Evolutionary conservation across 2,888 invertebrate genomes (phyloP), one percentile per base, ranked within the genome.

Genomic region (Hermaeophaga mercurialis): DNA sequence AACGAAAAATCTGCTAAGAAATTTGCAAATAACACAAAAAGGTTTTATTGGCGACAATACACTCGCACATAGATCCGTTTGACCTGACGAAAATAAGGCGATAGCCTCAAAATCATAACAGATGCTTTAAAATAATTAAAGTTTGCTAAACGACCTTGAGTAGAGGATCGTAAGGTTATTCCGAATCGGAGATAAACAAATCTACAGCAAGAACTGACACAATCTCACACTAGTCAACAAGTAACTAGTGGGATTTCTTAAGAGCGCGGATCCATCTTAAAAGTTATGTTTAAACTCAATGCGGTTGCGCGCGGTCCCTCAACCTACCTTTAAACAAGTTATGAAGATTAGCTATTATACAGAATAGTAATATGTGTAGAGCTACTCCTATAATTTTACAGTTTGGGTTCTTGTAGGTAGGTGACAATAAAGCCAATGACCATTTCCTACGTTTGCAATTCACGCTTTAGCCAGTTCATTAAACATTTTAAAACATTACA

Each of bases 1-100:
- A 67, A 64, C 65, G 50, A 71, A 71, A 73, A 75, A 74, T 74
- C 73, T 75, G 75, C 71, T 71, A 60, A 61, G 56, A 70, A 71
- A 69, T 68, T 69, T 54, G 67, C 65, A 52, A 72, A 73, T 73
- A 71, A 65, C 72, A 67, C 69, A 56, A 52, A 62, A 69, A 67
- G 33, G 50, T 15, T 22, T 38, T 50, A 49, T 54, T 18, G 33
- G 31, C 28, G 26, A n/a, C 52, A 53, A 47, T 18, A 43, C 19
- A 28, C 46, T 8, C 54, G 36, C 58, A 58, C 58, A 55, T 50
- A 17, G 38, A 50, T 45, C 9, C 12, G 14, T 24, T 47, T 43
- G 47, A 49, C n/a, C 26, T 28, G 33, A 31, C 18, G 39, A 56
- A 60, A 60, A 60, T 48, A 18, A 45, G 19, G 14, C 34, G 44